These are phyloP conservation scores for Isichthys henryi DNA, from an alignment of 2,113 vertebrate species.

Conservation along the genomic window DNA sequence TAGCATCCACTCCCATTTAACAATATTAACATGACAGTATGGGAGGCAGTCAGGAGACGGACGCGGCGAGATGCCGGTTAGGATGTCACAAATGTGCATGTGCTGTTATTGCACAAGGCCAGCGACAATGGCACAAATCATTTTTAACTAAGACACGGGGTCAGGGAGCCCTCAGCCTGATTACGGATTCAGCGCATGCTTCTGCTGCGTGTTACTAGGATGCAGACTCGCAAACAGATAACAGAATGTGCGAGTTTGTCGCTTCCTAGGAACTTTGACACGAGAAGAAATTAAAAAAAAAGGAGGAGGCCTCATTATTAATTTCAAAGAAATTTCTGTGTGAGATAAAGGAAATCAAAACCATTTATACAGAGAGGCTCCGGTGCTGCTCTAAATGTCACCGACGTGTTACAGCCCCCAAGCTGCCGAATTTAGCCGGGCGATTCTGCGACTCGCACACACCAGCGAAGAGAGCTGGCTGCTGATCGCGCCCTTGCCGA, in stretches of 20 bases:
- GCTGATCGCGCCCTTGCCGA: slow-evolving; percentile 24
- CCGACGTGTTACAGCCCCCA: not conserved
- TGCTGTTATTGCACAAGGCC: not conserved
- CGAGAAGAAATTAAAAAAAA: not conserved
- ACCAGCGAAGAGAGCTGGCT: not conserved
- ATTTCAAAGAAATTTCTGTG: not conserved
- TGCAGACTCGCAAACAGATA: not conserved
- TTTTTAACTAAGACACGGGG: not conserved
- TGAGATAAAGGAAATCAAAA: not conserved
- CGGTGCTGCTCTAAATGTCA: not conserved
- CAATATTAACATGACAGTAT: not conserved
- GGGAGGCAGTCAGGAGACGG: not conserved
- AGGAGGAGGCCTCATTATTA: not conserved
- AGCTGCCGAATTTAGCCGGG: not conserved
- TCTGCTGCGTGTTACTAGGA: not conserved
- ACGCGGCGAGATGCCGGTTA: not conserved
- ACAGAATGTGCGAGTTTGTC: not conserved
- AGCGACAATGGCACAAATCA: not conserved
- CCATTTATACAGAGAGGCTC: not conserved
- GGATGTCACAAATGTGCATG: not conserved
- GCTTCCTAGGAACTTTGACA: not conserved
- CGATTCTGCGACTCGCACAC: not conserved
- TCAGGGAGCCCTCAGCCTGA: not conserved
- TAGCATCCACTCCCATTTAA: not conserved
- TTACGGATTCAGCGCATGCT: not conserved